Conservation (phyloP, 2,113 vertebrate genomes). For the Equus quagga region DNA sequence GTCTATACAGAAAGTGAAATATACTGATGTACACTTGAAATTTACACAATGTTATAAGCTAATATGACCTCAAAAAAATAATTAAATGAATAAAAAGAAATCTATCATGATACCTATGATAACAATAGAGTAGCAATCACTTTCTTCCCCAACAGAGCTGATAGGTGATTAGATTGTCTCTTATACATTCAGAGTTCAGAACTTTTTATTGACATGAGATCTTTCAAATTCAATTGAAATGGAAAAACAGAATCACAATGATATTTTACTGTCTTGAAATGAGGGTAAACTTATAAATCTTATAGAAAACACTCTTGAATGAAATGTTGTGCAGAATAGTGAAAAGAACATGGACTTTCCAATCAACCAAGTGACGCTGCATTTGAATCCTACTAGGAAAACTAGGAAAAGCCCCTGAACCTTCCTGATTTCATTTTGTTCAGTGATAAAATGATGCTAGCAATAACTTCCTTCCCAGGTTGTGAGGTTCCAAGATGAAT, state of each 20-base stretch:
- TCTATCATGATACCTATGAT: background rate
- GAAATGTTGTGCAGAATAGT: background rate
- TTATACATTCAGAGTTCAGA: background rate
- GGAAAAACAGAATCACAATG: background rate
- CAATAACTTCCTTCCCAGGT: background rate
- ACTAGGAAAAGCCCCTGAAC: background rate
- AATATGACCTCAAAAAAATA: no score
- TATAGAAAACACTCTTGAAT: background rate
- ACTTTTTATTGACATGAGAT: background rate
- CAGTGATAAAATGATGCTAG: background rate
- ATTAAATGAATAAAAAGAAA: background rate
- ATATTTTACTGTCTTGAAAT: background rate
- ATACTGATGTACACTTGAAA: no score
- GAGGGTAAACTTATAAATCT: background rate
- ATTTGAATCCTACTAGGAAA: conserved; percentile 51
- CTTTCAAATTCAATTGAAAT: background rate
- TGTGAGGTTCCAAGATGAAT: background rate
- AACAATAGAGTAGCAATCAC: background rate
- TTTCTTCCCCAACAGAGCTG: background rate
- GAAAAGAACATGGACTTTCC: background rate
- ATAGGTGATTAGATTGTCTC: background rate
- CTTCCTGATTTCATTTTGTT: background rate
- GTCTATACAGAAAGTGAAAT: no score
- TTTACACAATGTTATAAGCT: no score
- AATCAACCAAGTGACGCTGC: background rate